A percentile compares a stretch with the other conserved stretches of the same genome.
These are phyloP conservation scores for Nylanderia fulva DNA, from an alignment of 1,140 invertebrate genomes.

Conservation along the genomic window DNA sequence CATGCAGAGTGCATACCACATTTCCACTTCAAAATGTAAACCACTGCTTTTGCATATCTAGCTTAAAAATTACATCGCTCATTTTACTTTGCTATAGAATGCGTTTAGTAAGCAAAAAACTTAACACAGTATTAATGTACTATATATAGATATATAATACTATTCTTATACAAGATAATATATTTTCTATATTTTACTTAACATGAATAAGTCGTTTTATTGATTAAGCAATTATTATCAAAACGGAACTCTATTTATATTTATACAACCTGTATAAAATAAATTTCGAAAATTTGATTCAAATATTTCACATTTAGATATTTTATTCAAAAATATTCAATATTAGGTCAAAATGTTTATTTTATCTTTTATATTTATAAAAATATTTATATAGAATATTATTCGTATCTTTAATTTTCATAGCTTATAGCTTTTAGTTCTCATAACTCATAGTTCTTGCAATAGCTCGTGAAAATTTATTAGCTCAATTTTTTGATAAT, in stretches of 20 bases:
- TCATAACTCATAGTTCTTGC: no score
- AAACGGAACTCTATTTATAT: not conserved
- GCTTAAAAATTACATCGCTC: slow-evolving; percentile 43
- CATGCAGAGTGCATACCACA: slow-evolving; percentile 1
- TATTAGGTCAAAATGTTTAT: not conserved
- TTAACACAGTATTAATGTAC: not conserved
- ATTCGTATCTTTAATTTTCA: not conserved
- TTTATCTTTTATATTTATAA: not conserved
- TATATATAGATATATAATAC: not conserved
- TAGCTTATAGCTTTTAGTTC: no score
- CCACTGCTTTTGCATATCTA: slow-evolving; percentile 32
- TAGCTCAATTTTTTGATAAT: no score
- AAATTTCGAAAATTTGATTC: not conserved
- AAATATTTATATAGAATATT: not conserved
- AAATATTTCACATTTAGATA: no score
- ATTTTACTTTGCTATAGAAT: not conserved
- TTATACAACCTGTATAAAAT: not conserved
- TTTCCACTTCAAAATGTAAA: slow-evolving; percentile 48
- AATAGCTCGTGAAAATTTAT: no score
- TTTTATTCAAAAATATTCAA: not conserved
- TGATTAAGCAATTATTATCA: not conserved
- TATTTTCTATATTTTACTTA: not conserved
- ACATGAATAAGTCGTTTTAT: not conserved
- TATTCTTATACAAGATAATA: not conserved
- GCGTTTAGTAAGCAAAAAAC: not conserved